A percentile compares a stretch with the other conserved stretches of the same genome.
These are phyloP conservation scores for Telmatochromis brichardi DNA, from an alignment of 2,113 vertebrate genomes.

Conservation along the genomic window DNA sequence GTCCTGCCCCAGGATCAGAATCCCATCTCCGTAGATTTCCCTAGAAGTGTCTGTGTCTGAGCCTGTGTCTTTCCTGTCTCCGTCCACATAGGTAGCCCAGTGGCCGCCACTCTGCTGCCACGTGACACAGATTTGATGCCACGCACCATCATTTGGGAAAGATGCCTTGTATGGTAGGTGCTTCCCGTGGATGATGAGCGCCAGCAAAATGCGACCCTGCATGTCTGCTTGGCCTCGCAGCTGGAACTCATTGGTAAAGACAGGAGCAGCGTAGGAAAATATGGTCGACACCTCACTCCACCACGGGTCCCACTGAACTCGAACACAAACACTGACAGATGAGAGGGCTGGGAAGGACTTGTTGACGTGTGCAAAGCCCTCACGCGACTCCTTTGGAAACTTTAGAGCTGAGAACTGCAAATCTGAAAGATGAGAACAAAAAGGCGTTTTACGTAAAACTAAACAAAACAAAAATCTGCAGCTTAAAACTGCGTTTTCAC, in stretches of 20 bases:
- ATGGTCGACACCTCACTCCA: slow-evolving; percentile 70
- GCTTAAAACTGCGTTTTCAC: not conserved
- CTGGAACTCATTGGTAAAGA: slow-evolving; percentile 83
- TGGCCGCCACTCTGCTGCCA: slow-evolving; percentile 70
- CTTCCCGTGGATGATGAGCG: slow-evolving; percentile 80
- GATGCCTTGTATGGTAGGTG: slow-evolving; percentile 77
- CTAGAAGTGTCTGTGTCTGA: slow-evolving; percentile 43
- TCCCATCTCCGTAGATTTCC: slow-evolving; percentile 73
- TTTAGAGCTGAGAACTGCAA: slow-evolving; percentile 57
- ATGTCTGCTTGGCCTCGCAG: slow-evolving; percentile 72
- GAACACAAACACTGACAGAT: slow-evolving; percentile 75
- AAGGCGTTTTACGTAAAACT: fast-evolving
- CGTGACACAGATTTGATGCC: slow-evolving; percentile 85
- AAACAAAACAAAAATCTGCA: not conserved
- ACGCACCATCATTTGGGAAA: slow-evolving; percentile 72
- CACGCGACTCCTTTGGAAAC: slow-evolving; percentile 73
- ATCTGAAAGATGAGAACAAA: slow-evolving; percentile 16
- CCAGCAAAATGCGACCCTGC: slow-evolving; percentile 69
- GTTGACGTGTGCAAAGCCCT: slow-evolving; percentile 70
- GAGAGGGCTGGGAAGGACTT: slow-evolving; percentile 66
- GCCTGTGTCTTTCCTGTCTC: slow-evolving; percentile 60
- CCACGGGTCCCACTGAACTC: slow-evolving; percentile 78
- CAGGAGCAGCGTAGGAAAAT: slow-evolving; percentile 78
- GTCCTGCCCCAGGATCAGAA: slow-evolving; percentile 85
- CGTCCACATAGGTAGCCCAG: slow-evolving; percentile 78